Conservation (phyloP, 2,113 vertebrate species). For the Gasterosteus nipponicus region DNA sequence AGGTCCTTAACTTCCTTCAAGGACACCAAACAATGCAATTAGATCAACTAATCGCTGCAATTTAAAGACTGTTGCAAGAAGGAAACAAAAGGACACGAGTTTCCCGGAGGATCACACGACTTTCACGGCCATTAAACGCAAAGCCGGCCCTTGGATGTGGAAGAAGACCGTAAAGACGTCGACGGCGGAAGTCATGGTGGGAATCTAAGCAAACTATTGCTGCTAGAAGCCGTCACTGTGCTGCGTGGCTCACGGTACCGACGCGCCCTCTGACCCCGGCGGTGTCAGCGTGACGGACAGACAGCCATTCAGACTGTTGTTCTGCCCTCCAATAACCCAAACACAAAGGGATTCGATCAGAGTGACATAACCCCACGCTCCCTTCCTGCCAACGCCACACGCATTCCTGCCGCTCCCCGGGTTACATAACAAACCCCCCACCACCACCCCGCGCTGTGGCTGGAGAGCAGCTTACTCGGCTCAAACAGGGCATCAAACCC, state of each 20-base stretch:
- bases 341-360: background rate
- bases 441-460: too few relatives aligned
- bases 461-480: slow-evolving; percentile 1
- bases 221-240: background rate
- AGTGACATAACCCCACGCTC: slow-evolving; percentile 11
- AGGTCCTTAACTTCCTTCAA: slow-evolving; percentile 4
- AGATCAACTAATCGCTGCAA: slow-evolving; percentile 1
- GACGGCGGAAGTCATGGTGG: slow-evolving; percentile 4
- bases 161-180: slow-evolving; percentile 34
- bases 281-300: background rate
- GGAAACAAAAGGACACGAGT: background rate
- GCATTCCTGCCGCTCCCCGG: background rate
- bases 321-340: background rate
- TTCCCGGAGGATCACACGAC: background rate
- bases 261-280: background rate
- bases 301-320: background rate
- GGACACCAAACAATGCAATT: slow-evolving; percentile 11
- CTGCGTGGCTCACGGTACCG: slow-evolving; percentile 1
- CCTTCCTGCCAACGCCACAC: slow-evolving; percentile 9
- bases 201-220: too few relatives aligned
- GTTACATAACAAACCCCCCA: too few relatives aligned
- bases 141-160: slow-evolving; percentile 14
- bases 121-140: background rate
- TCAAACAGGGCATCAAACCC: too few relatives aligned
- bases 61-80: background rate